Conservation (phyloP, 2,113 vertebrate genomes). For the Bujurquina vittata region DNA sequence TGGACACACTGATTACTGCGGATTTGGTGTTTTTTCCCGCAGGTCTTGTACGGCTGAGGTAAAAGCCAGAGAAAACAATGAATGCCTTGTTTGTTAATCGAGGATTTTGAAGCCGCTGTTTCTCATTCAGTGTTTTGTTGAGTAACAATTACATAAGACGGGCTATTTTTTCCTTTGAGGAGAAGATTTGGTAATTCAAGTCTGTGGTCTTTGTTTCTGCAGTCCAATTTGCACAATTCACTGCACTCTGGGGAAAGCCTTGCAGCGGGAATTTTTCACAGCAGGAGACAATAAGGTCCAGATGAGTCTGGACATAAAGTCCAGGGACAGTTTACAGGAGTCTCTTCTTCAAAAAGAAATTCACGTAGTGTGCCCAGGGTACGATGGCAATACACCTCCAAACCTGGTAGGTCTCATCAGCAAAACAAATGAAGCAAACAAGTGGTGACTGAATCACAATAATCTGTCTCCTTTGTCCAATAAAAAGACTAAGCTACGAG, state of each 20-base stretch:
- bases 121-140: constrained; percentile 12
- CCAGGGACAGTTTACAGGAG: neutral
- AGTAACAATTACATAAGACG: constrained; percentile 28
- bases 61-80: constrained; percentile 20
- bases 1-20: neutral
- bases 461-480: neutral
- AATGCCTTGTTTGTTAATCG: constrained; percentile 26
- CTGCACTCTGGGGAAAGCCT: neutral
- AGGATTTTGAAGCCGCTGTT: constrained; percentile 28
- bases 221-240: neutral
- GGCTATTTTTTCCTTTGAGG: neutral
- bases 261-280: neutral
- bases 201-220: constrained; percentile 2
- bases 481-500: neutral
- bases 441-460: neutral
- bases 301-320: constrained; percentile 7
- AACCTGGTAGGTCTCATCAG: neutral
- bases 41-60: neutral
- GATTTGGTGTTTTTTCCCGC: constrained; percentile 9
- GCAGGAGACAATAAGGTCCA: neutral
- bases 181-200: constrained; percentile 5
- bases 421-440: neutral
- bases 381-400: neutral
- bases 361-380: neutral
- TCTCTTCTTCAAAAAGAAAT: too few species aligned